These are phyloP conservation scores for Cercopithecus mona DNA, from an alignment of 2,113 vertebrate species.

Conservation along the genomic window DNA sequence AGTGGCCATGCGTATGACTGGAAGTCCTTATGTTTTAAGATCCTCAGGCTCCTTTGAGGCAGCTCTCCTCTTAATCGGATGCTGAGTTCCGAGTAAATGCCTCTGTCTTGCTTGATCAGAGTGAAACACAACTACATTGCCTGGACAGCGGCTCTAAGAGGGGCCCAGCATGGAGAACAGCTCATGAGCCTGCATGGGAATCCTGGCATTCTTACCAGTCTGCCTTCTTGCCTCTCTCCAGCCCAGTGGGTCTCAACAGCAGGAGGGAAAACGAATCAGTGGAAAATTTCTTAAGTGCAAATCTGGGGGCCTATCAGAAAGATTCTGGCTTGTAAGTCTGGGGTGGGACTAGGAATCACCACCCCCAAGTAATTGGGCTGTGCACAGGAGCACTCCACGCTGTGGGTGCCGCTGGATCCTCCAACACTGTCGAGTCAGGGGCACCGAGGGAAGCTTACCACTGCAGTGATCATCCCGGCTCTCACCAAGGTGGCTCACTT, in stretches of 20 bases:
- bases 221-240: not conserved
- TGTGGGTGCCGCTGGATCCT: fast-evolving
- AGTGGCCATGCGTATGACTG: fast-evolving
- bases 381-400: fast-evolving
- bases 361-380: no score
- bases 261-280: not conserved
- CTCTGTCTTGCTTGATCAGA: not conserved
- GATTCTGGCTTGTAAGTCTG: not conserved
- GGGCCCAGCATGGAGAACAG: not conserved
- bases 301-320: not conserved
- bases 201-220: not conserved
- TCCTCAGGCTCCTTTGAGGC: not conserved
- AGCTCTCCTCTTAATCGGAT: not conserved
- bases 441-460: not conserved
- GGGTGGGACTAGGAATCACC: not conserved
- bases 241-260: not conserved
- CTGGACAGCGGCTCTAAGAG: not conserved
- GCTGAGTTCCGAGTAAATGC: not conserved
- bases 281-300: not conserved
- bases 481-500: not conserved
- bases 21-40: conserved; percentile 6
- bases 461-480: not conserved
- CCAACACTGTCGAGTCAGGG: not conserved
- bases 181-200: fast-evolving
- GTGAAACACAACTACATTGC: not conserved